phyloP scores from a whole-genome alignment of 2,797 vertebrate genomes.

The Chelon auratus region DNA sequence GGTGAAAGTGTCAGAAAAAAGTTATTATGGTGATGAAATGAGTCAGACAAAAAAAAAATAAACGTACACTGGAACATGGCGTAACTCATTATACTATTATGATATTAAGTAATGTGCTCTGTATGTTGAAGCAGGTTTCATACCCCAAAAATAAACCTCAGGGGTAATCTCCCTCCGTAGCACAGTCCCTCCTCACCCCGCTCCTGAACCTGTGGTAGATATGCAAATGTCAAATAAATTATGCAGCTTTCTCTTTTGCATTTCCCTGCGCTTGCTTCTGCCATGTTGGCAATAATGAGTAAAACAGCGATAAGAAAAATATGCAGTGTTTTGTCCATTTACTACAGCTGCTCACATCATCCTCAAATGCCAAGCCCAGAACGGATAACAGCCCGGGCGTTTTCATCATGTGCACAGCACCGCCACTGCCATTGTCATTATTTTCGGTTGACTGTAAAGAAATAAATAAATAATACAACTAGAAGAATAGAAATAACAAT shows the following conservation, averaged over 20 bases:
- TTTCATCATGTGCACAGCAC: background rate
- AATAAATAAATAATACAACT: background rate
- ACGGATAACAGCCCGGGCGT: background rate
- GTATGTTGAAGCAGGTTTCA: slow-evolving; percentile 36
- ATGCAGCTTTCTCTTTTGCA: slow-evolving; percentile 57
- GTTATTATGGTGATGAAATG: slow-evolving; percentile 23
- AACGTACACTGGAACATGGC: background rate
- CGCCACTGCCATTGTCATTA: background rate
- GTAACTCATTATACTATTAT: slow-evolving; percentile 18
- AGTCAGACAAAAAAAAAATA: slow-evolving; percentile 24
- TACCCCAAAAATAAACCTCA: slow-evolving; percentile 50
- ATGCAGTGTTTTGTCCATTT: slow-evolving; percentile 19
- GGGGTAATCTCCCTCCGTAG: slow-evolving; percentile 63
- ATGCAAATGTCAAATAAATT: slow-evolving; percentile 79
- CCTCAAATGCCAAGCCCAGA: slow-evolving; percentile 6
- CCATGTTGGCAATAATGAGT: slow-evolving; percentile 54
- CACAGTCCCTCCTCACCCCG: slow-evolving; percentile 42
- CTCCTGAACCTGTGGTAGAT: slow-evolving; percentile 64
- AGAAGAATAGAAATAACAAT: background rate
- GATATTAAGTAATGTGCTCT: slow-evolving; percentile 51
- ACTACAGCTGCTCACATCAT: background rate
- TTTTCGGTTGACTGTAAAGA: background rate
- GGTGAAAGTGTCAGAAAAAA: slow-evolving; percentile 6
- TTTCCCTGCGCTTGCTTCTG: slow-evolving; percentile 48
- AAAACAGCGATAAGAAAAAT: slow-evolving; percentile 41